phyloP scores from a whole-genome alignment of 1,140 invertebrate genomes.

The Leucophenga varia region DNA sequence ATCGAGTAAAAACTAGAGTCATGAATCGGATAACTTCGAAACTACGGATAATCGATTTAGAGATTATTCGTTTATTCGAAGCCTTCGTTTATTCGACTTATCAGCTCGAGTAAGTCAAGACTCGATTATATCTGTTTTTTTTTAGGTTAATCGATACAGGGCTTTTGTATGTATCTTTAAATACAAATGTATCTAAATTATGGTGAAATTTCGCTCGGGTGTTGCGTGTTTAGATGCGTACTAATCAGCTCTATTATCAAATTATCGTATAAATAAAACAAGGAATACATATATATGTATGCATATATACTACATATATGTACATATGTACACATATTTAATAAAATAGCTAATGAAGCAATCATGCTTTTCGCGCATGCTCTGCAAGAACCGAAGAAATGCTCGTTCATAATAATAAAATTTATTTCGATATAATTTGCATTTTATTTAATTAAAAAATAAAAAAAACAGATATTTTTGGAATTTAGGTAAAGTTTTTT shows the following conservation, averaged over 20 bases:
- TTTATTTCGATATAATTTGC: constrained; percentile 24
- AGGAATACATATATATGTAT: neutral
- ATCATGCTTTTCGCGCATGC: neutral
- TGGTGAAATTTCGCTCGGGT: constrained; percentile 8
- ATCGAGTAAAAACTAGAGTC: too few species aligned
- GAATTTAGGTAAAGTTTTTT: constrained; percentile 15
- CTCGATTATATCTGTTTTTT: too few species aligned
- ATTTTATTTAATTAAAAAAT: too few species aligned
- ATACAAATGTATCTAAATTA: constrained; percentile 4
- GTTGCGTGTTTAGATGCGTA: too few species aligned
- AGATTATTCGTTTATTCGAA: too few species aligned
- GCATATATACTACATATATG: neutral
- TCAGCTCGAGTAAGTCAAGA: too few species aligned
- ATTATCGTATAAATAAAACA: too few species aligned
- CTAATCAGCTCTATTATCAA: too few species aligned
- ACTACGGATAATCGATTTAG: too few species aligned
- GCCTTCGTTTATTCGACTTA: too few species aligned
- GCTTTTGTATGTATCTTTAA: neutral
- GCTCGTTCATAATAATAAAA: neutral
- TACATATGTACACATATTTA: neutral
- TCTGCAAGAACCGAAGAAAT: neutral
- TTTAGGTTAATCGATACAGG: neutral
- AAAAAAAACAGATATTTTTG: too few species aligned
- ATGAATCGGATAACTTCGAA: too few species aligned
- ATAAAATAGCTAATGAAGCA: neutral